Evolutionary conservation across 2,797 vertebrate species (phyloP), one percentile per base, ranked within the genome.

Genomic region (Pteronotus mesoamericanus): DNA sequence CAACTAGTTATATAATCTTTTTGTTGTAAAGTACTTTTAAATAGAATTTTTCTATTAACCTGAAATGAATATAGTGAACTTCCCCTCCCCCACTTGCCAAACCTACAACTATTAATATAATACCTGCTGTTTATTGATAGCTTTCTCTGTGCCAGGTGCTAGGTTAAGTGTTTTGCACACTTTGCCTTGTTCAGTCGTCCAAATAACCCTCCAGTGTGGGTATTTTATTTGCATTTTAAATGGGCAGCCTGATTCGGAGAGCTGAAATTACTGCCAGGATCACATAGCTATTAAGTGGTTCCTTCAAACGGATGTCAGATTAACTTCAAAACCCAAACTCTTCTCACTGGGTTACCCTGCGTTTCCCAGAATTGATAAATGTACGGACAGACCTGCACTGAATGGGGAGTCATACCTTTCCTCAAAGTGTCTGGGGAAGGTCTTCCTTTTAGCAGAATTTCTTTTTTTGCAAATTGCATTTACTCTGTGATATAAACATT

Each of bases 221-320:
- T 69, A 6, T 95, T 94, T 71, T 86, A 48, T 94, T 93, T 96
- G 80, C 64, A 66, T 94, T 80, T 72, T 94, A 91, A 90, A 64
- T 85, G 42, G 86, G 14, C 57, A 86, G 61, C 42, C 26, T 77
- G 86, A 34, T 59, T 68, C 24, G 83, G 51, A 96, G 90, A 96
- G 53, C 66, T 86, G 91, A 55, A 95, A 4, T 95, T 87, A 86
- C 32, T 95, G 66, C 72, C 74, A 37, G 4, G 37, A 34, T 90
- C 83, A 77, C 46, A n/a, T 34, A 89, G 64, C 86, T 86, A 0
- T 92, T 94, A 53, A 68, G 64, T 71, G 53, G 64, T 78, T 89
- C 46, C 26, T 42, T 64, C 46, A 72, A 2, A 64, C 72, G 86
- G 85, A 48, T 75, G 74, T 86, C 59, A 84, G 32, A 55, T 29